Percentiles rank a stretch among this genome's conserved stretches.
Evolutionary conservation across 53 echinoderm and acorn worm species (phyloP).

Genomic region (Temnopleurus reevesii): DNA sequence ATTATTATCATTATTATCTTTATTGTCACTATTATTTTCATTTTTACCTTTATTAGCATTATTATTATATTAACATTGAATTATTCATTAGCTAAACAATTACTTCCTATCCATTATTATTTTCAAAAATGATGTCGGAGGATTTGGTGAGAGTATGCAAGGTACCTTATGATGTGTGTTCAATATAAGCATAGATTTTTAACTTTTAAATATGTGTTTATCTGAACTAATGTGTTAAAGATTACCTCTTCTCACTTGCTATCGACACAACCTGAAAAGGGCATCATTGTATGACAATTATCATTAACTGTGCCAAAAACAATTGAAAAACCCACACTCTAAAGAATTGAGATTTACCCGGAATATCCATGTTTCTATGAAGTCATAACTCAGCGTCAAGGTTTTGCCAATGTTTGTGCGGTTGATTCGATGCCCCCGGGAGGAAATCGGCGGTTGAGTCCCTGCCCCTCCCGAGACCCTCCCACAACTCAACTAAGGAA

Average conservation of each 20-base stretch:
- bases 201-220: neutral
- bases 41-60: no score
- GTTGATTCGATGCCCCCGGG: slow-evolving; percentile 20
- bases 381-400: slow-evolving; percentile 43
- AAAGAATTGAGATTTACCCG: neutral
- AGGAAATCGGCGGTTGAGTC: slow-evolving; percentile 42
- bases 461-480: slow-evolving; percentile 39
- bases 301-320: neutral
- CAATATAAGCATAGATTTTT: neutral
- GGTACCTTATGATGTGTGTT: no score
- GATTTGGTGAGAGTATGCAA: no score
- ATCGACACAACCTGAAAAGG: neutral
- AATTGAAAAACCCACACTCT: neutral
- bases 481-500: neutral
- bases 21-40: no score
- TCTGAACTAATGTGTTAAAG: neutral
- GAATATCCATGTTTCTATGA: neutral
- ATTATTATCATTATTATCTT: no score
- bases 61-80: no score
- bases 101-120: no score
- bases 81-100: no score
- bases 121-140: no score
- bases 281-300: neutral
- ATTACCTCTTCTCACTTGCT: neutral
- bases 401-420: slow-evolving; percentile 49